Conservation (phyloP, 1,140 invertebrate genomes). For the Rhizoglyphus robini region DNA sequence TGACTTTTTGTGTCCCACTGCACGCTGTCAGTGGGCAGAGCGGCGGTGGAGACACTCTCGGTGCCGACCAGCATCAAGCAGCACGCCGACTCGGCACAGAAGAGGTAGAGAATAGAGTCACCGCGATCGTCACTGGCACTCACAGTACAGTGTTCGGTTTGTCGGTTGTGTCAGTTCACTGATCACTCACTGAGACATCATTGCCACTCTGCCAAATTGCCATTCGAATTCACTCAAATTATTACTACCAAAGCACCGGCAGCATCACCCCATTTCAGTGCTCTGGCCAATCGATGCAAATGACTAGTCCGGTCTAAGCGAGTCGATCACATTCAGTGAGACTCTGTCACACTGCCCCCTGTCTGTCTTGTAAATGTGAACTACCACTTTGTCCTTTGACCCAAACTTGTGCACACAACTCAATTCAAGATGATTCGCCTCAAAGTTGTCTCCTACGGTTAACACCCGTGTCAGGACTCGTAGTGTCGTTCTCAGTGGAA, state of each 20-base stretch:
- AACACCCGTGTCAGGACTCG: too few relatives aligned
- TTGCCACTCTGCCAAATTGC: neutral
- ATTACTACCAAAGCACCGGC: neutral
- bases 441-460: neutral
- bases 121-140: neutral
- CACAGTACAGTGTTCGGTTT: neutral
- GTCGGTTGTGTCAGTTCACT: too few relatives aligned
- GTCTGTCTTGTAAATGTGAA: neutral
- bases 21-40: neutral
- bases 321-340: neutral
- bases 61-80: neutral
- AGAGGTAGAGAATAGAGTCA: neutral
- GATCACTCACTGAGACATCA: neutral
- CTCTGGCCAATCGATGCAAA: too few relatives aligned
- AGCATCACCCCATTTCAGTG: too few relatives aligned
- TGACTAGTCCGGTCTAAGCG: too few relatives aligned
- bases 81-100: neutral
- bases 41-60: neutral
- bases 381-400: neutral
- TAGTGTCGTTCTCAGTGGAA: neutral
- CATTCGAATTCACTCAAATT: neutral
- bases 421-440: slow-evolving; percentile 4
- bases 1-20: neutral
- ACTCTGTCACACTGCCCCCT: neutral
- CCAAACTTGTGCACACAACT: neutral